A percentile compares a stretch with the other conserved stretches of the same genome.
These are phyloP conservation scores for Caenorhabditis zanzibari DNA, from an alignment of 2,888 invertebrate species.

Conservation along the genomic window DNA sequence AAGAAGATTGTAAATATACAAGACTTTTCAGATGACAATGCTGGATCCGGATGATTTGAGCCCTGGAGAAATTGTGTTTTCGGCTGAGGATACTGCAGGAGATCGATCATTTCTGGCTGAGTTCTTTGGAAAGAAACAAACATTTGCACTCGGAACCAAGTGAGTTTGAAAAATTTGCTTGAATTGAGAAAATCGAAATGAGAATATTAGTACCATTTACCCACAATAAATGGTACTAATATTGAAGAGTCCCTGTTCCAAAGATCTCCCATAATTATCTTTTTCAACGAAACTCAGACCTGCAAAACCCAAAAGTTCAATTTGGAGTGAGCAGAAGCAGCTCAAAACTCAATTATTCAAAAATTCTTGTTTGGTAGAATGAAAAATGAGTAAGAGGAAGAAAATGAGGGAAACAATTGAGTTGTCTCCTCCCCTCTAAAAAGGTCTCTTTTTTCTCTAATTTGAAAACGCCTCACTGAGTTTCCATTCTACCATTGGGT, in stretches of 20 bases:
- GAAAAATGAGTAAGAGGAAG: constrained; percentile 28
- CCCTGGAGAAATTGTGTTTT: constrained; percentile 62
- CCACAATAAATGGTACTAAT: too few species aligned
- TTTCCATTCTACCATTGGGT: constrained; percentile 10
- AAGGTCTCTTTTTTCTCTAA: constrained; percentile 37
- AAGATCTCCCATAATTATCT: too few species aligned
- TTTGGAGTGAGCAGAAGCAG: background rate
- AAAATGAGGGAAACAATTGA: constrained; percentile 47
- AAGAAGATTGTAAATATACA: too few species aligned
- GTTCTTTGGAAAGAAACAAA: constrained; percentile 54
- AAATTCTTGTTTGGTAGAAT: constrained; percentile 19
- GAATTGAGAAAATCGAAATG: too few species aligned
- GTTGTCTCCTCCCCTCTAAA: constrained; percentile 23
- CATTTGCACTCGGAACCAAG: constrained; percentile 46
- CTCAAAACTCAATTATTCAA: constrained; percentile 16
- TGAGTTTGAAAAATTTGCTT: constrained; percentile 22
- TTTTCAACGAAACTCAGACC: background rate
- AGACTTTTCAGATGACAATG: constrained; percentile 70
- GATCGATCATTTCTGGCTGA: constrained; percentile 50
- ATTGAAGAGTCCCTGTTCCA: too few species aligned
- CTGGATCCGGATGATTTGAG: constrained; percentile 66
- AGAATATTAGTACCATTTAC: too few species aligned
- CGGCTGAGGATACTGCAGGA: constrained; percentile 47
- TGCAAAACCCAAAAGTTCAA: constrained; percentile 14
- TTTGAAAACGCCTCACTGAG: constrained; percentile 47